Base-by-base conservation (phyloP, 1,140 invertebrate species). In the Ptiloglossa arizonensis region DNA sequence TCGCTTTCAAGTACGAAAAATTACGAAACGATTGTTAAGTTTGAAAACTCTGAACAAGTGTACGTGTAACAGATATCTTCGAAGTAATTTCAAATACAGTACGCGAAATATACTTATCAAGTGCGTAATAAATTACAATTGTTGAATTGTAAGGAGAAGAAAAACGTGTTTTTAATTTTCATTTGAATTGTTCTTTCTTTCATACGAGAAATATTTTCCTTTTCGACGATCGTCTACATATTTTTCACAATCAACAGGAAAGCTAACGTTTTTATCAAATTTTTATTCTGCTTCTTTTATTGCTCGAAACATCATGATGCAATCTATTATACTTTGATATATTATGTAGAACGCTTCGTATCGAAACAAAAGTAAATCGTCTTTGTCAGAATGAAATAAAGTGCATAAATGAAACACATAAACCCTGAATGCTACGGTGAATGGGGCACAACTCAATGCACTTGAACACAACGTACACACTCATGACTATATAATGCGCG, bases 401-500 rank as follows among this genome's bases (percentile, higher is more conserved):
- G 19, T 22, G 29, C 13, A 64, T 66, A 73, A 73, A 73, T 73
- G 52, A 73, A 73, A 54, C 54, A 73, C 17, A 17, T 17, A 24
- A 5, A 50, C 2, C n/a, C 4, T n/a, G 50, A 52, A 68, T 44
- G 38, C 27, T 68, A 67, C 46, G 17, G 60, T 57, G 72, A 57
- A 46, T 38, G 38, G 50, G 19, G 52, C 19, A 35, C 32, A 63
- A 29, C 50, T 56, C 52, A 52, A 75, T 57, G 63, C 72, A 68
- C 44, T 68, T 67, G 27, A 68, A 68, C 63, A 38, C 17, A 46
- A 57, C 50, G 44, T 46, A 67, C 62, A 46, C 72, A 57, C 38
- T 75, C 72, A 68, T 75, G 60, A 68, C 63, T 67, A 57, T 75
- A 48, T 74, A 74, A 74, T 57, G 72, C 15, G 38, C 2, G 41